These are phyloP conservation scores for Laticauda laticaudata DNA, from an alignment of 2,113 vertebrate genomes.

Conservation along the genomic window DNA sequence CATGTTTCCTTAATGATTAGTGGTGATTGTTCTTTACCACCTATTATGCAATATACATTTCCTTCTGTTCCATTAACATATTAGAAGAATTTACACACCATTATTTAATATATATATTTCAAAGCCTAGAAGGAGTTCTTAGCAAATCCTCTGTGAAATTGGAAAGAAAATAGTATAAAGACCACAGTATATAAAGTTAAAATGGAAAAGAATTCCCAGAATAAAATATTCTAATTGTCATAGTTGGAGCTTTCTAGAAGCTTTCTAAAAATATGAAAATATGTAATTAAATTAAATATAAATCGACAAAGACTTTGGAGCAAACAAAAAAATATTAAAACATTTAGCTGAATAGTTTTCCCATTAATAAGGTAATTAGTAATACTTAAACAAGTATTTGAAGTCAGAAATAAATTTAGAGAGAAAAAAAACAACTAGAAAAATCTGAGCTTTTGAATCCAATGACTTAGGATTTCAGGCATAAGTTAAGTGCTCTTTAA, in stretches of 20 bases:
- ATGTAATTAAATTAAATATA: neutral
- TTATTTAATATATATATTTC: neutral
- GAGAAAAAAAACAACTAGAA: neutral
- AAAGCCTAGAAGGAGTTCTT: neutral
- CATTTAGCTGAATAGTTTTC: neutral
- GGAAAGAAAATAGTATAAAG: neutral
- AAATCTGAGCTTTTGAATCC: neutral
- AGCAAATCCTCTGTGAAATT: slow-evolving; percentile 5
- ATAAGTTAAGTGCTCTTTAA: neutral
- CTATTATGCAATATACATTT: neutral
- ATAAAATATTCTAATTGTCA: neutral
- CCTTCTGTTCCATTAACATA: neutral
- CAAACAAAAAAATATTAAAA: neutral
- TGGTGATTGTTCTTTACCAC: neutral
- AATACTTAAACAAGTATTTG: neutral
- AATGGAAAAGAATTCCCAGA: neutral
- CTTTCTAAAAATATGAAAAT: neutral
- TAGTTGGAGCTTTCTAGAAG: neutral
- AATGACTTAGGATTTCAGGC: neutral
- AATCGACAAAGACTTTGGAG: neutral
- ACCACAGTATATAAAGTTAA: neutral
- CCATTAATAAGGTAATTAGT: neutral
- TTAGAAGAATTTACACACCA: neutral
- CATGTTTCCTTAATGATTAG: neutral
- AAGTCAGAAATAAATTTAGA: neutral